Evolutionary conservation across 2,113 vertebrate genomes (phyloP), one percentile per base, ranked within the genome.

Genomic region (Nannobrachium achirus): DNA sequence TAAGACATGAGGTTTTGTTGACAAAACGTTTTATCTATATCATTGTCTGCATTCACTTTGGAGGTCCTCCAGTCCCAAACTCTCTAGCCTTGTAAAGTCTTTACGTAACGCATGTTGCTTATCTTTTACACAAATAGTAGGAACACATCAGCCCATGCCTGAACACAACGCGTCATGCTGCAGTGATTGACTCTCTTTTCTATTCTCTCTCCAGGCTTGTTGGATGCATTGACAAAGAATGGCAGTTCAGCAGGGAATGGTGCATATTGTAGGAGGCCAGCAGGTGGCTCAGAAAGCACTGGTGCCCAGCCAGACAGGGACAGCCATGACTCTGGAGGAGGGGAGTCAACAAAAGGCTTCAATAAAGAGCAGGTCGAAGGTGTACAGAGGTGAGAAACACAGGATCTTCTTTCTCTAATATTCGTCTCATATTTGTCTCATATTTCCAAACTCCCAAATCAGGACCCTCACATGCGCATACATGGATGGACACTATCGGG

Each of bases 341-440:
- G 78, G 0, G 96, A 95, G 42, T 51, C 85, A 13, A 83, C 89
- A 45, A 99, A 98, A 90, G 80, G 87, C 81, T 98, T 95, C 83
- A 97, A 90, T 58, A 94, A 94, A 78, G 97, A 99, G 15, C 96
- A 99, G 84, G 83, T 96, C 41, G 97, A 99, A 59, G 96, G 96
- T 14, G 97, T 99, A 56, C 93, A 94, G 83, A 97, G 94, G 97
- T 98, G 87, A 79, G 71, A 48, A 56, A 6, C 20, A 20, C 16
- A 52, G 6, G 20, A 20, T 38, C 13, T 11, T 14, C 1, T 63
- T 39, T 39, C 20, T 10, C 8, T 18, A 42, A 3, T 9, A 25
- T 15, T 63, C 18, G 6, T 10, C 45, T 15, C 42, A 1, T 8
- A 0, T 4, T 4, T 41, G 38, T 16, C 38, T 40, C 25, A 33